Conservation (phyloP, 2,797 vertebrate genomes). For the Centroberyx gerrardi region DNA sequence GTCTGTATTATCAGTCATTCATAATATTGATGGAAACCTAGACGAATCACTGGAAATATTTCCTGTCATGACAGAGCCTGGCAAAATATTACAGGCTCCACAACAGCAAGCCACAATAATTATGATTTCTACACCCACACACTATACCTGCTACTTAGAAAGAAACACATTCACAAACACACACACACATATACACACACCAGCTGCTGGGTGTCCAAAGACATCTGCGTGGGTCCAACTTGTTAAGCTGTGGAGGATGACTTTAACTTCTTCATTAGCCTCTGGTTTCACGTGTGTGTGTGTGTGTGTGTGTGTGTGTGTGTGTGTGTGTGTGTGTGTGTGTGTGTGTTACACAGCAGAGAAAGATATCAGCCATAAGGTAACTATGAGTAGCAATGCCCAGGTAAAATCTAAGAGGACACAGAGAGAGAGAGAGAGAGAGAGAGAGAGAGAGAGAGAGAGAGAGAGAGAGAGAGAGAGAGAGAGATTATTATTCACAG, state of each 20-base stretch:
- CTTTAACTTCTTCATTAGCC: constrained; percentile 50
- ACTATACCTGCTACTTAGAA: constrained; percentile 81
- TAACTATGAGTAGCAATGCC: too few species aligned
- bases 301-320: too few species aligned
- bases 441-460: too few species aligned
- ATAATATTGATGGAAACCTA: constrained; percentile 23
- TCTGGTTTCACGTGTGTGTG: constrained; percentile 4
- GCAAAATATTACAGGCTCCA: not conserved
- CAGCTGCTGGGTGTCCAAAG: constrained; percentile 58
- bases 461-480: too few species aligned
- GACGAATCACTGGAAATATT: not conserved
- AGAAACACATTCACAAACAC: constrained; percentile 59
- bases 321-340: too few species aligned
- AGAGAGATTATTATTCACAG: too few species aligned
- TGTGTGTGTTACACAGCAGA: too few species aligned
- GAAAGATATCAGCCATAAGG: too few species aligned
- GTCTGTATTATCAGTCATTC: not conserved
- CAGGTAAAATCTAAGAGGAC: too few species aligned
- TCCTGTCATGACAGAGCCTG: not conserved
- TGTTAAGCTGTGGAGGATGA: constrained; percentile 12
- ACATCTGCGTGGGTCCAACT: constrained; percentile 39
- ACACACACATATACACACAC: not conserved
- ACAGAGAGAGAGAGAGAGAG: too few species aligned
- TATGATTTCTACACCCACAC: constrained; percentile 43
- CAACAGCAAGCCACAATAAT: constrained; percentile 29